phyloP scores from a whole-genome alignment of 2,113 vertebrate species.

The Gambusia holbrooki region DNA sequence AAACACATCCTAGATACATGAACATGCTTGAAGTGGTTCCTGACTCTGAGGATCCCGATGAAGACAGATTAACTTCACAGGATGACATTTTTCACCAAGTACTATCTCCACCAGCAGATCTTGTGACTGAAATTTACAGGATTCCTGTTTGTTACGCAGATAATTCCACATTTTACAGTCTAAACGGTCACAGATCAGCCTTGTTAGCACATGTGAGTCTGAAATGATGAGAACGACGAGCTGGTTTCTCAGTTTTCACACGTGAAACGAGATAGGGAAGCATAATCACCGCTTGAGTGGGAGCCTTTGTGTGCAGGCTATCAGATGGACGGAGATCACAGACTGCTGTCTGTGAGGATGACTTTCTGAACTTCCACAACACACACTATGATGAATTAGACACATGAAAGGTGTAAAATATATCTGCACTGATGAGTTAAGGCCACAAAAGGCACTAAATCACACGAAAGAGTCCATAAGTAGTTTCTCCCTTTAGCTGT shows the following conservation, averaged over 20 bases:
- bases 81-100: not conserved
- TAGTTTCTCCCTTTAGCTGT: slow-evolving; percentile 7
- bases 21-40: not conserved
- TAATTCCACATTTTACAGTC: slow-evolving; percentile 17
- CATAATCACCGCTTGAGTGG: slow-evolving; percentile 24
- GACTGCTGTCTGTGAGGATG: slow-evolving; percentile 12
- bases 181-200: slow-evolving; percentile 12
- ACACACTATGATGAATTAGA: slow-evolving; percentile 8
- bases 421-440: slow-evolving; percentile 17
- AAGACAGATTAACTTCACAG: not conserved
- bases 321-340: slow-evolving; percentile 52
- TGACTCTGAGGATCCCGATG: not conserved
- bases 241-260: slow-evolving; percentile 60
- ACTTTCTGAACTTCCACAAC: slow-evolving; percentile 50
- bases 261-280: slow-evolving; percentile 44
- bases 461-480: slow-evolving; percentile 9
- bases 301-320: slow-evolving; percentile 19
- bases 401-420: slow-evolving; percentile 34
- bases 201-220: not conserved
- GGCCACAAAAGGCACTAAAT: slow-evolving; percentile 39
- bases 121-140: not conserved
- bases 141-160: not conserved
- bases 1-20: not conserved
- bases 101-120: not conserved
- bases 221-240: slow-evolving; percentile 26